Base-by-base conservation (phyloP, 2,797 vertebrate species). In the Enteromius argenteus region DNA sequence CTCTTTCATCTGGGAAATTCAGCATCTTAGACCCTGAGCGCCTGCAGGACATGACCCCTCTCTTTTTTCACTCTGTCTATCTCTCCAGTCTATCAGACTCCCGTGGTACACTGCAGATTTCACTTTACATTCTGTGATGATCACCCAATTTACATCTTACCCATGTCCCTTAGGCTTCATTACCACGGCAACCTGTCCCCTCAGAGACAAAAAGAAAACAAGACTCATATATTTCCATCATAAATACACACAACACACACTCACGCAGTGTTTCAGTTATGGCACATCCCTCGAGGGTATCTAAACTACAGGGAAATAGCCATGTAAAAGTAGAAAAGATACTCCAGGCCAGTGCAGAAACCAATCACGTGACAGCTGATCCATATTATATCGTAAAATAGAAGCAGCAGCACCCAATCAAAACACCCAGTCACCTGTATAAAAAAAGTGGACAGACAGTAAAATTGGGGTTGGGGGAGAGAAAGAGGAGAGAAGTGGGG, bases 71-170 rank as follows among this genome's bases (percentile, higher is more conserved):
- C 80, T 71, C 32, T 30, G 53, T 82, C 85, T 82, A 35, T 82
- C 85, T 86, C 80, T 64, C 44, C 27, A 27, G 27, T 86, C 58
- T 68, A 74, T 81, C 35, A 74, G 53, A 78, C 80, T 79, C 75
- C 60, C 68, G 39, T 42, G 76, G 19, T 56, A 79, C 79, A 66
- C 32, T 66, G 64, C 64, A 84, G 74, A 79, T 86, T 89, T 86
- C 76, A 83, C 86, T 89, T 81, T 85, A 83, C 84, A 74, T 79
- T 83, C 68, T 13, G 68, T 62, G 60, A 79, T 84, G 82, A 80
- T 86, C 85, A 83, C 72, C 67, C 84, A 74, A 87, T 87, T 87
- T 87, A 86, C 85, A 83, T 85, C 73, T 83, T 80, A 73, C 79
- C 62, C 42, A 68, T 75, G 71, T 89, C 86, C 85, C 83, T 64